Evolutionary conservation across 2,797 vertebrate species (phyloP).

Genomic region (Serranus cabrilla): DNA sequence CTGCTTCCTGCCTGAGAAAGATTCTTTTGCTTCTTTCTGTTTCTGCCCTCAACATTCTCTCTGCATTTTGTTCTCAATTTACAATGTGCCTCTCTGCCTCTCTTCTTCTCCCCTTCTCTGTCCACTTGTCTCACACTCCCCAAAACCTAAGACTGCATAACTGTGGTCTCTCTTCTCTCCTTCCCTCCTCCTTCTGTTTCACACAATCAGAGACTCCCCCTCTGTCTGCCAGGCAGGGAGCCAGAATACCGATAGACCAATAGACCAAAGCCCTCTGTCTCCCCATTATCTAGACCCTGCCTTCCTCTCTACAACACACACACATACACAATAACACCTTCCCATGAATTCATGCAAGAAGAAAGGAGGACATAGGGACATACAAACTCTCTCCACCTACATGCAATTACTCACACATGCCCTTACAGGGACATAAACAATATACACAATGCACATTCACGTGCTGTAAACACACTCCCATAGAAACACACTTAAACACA

Average conservation of each 20-base stretch:
- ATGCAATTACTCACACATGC: neutral
- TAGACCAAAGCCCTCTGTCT: conserved; percentile 42
- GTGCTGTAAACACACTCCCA: neutral
- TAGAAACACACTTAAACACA: neutral
- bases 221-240: conserved; percentile 35
- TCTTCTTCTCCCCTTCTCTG: neutral
- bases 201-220: conserved; percentile 51
- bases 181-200: conserved; percentile 27
- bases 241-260: conserved; percentile 59
- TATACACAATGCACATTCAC: neutral
- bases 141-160: conserved; percentile 17
- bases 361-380: neutral
- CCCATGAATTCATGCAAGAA: conserved; percentile 24
- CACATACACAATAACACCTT: neutral
- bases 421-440: neutral
- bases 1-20: neutral
- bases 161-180: conserved; percentile 25
- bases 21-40: conserved; percentile 3
- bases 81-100: neutral
- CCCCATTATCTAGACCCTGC: conserved; percentile 45
- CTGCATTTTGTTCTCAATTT: conserved; percentile 28
- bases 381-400: neutral
- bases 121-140: neutral
- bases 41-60: conserved; percentile 13
- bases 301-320: neutral